Evolutionary conservation across 2,888 invertebrate species (phyloP).

Genomic region (Rutpela maculata): DNA sequence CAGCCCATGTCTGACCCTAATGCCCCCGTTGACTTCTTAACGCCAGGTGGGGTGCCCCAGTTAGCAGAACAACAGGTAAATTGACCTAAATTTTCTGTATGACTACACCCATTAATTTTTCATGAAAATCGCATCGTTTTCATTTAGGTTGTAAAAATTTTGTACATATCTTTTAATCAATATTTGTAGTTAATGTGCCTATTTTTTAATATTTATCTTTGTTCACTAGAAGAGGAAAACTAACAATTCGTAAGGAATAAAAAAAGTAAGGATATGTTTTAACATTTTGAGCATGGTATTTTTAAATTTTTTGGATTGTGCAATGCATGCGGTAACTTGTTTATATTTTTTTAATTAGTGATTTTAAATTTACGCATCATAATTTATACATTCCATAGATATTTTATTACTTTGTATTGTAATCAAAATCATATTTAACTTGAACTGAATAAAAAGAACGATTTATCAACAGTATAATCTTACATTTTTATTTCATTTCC

Average conservation of each 20-base stretch:
- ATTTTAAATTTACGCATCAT: slow-evolving; percentile 15
- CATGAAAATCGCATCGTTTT: slow-evolving; percentile 10
- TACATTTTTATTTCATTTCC: not conserved
- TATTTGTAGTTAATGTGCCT: slow-evolving; percentile 42
- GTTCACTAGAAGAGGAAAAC: slow-evolving; percentile 63
- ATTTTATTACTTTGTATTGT: slow-evolving; percentile 32
- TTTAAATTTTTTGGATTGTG: slow-evolving; percentile 40
- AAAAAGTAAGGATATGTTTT: slow-evolving; percentile 52
- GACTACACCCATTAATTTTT: not conserved
- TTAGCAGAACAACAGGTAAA: slow-evolving; percentile 67
- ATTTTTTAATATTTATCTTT: slow-evolving; percentile 51
- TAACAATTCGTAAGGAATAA: slow-evolving; percentile 65
- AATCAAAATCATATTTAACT: slow-evolving; percentile 1
- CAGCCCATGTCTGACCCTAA: slow-evolving; percentile 76
- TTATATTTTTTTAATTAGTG: slow-evolving; percentile 34
- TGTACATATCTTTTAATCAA: slow-evolving; percentile 24
- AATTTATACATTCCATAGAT: slow-evolving; percentile 33
- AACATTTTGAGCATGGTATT: slow-evolving; percentile 44
- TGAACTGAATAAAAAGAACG: slow-evolving; percentile 4
- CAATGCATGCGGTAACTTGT: slow-evolving; percentile 41
- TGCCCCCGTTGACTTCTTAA: slow-evolving; percentile 77
- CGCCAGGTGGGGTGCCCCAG: slow-evolving; percentile 68
- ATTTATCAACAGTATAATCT: not conserved
- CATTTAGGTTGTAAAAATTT: slow-evolving; percentile 15
- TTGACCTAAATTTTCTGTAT: not conserved